Conservation (phyloP, 1,140 invertebrate genomes). For the Achroia grisella region DNA sequence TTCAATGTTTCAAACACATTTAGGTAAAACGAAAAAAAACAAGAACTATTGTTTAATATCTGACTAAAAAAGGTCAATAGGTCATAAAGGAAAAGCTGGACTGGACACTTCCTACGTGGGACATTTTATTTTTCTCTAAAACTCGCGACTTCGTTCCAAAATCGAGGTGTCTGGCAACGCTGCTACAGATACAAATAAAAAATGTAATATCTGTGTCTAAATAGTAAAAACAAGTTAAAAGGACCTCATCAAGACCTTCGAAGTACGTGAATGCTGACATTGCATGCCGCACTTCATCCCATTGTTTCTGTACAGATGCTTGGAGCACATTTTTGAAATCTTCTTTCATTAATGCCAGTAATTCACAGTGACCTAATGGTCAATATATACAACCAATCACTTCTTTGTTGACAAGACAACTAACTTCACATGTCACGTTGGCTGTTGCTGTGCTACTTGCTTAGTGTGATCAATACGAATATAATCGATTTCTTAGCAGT, state of each 20-base stretch:
- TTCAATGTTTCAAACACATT: too few relatives aligned
- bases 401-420: neutral
- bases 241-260: constrained; percentile 74
- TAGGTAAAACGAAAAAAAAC: too few relatives aligned
- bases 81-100: too few relatives aligned
- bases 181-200: too few relatives aligned
- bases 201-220: too few relatives aligned
- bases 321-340: constrained; percentile 77
- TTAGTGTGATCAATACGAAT: constrained; percentile 6
- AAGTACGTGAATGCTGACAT: constrained; percentile 79
- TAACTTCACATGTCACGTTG: neutral
- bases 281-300: constrained; percentile 75
- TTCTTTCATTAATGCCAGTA: constrained; percentile 68
- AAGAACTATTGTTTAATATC: too few relatives aligned
- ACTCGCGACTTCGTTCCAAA: too few relatives aligned
- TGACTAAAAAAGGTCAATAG: too few relatives aligned
- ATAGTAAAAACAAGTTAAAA: neutral
- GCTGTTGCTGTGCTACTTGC: constrained; percentile 8
- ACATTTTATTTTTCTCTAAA: too few relatives aligned
- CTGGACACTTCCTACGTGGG: too few relatives aligned
- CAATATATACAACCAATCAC: neutral
- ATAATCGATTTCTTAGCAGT: neutral
- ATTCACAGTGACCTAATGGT: constrained; percentile 68
- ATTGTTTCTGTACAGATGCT: constrained; percentile 73
- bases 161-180: too few relatives aligned